phyloP scores from a whole-genome alignment of 1,140 invertebrate genomes.

The Zelostemma sp. region DNA sequence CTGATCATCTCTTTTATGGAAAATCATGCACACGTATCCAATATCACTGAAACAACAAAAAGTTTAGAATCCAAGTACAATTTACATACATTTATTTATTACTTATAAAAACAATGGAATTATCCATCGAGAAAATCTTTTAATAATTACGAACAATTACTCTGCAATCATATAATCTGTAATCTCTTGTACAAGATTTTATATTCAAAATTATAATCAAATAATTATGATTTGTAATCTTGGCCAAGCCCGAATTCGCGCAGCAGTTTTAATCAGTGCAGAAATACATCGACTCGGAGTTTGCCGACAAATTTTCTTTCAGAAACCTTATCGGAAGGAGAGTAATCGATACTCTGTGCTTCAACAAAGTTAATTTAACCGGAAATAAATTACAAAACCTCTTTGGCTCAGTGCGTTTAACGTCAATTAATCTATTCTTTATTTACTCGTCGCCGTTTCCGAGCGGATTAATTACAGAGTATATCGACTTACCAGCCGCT shows the following conservation, averaged over 20 bases:
- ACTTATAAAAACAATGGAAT: too few relatives aligned
- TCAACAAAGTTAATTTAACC: not conserved
- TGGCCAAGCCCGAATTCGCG: too few relatives aligned
- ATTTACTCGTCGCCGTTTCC: not conserved
- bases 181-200: too few relatives aligned
- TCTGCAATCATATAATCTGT: too few relatives aligned
- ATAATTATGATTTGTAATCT: too few relatives aligned
- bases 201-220: too few relatives aligned
- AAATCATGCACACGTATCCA: constrained; percentile 74
- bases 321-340: too few relatives aligned
- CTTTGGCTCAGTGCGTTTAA: not conserved
- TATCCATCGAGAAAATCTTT: too few relatives aligned
- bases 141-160: too few relatives aligned
- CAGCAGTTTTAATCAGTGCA: too few relatives aligned
- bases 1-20: constrained; percentile 72
- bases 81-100: too few relatives aligned
- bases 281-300: not conserved
- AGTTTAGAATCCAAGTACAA: constrained; percentile 14
- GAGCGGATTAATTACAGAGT: not conserved
- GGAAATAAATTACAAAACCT: constrained; percentile 3
- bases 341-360: not conserved
- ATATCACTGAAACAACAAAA: constrained; percentile 70
- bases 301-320: too few relatives aligned
- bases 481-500: constrained; percentile 69
- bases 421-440: not conserved